A percentile compares a stretch with the other conserved stretches of the same genome.
These are phyloP conservation scores for Melinaea menophilus DNA, from an alignment of 2,888 invertebrate genomes.

Conservation along the genomic window DNA sequence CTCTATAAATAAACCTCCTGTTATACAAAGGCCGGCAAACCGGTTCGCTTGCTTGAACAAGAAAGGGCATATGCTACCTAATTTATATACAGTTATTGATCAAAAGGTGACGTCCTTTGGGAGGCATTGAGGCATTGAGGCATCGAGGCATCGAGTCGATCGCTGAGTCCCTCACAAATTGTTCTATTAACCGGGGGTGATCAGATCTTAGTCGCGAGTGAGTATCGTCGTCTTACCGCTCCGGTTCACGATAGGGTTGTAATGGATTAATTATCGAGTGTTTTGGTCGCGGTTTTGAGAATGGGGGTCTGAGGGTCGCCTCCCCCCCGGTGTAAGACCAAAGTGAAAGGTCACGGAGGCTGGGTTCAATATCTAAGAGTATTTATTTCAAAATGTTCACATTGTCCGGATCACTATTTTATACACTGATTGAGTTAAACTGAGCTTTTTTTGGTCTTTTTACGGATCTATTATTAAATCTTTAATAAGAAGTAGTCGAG, in stretches of 20 bases:
- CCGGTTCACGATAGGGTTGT: slow-evolving; percentile 52
- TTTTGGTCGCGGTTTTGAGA: slow-evolving; percentile 37
- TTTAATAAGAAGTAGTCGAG: slow-evolving; percentile 5
- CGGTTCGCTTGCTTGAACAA: slow-evolving; percentile 64
- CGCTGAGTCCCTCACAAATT: slow-evolving; percentile 61
- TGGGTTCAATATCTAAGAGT: slow-evolving; percentile 19
- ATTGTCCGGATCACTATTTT: not conserved
- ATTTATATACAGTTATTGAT: slow-evolving; percentile 78
- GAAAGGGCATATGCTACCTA: slow-evolving; percentile 74
- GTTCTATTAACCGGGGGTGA: slow-evolving; percentile 67
- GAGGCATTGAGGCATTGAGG: slow-evolving; percentile 60
- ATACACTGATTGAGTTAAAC: not conserved
- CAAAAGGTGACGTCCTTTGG: slow-evolving; percentile 75
- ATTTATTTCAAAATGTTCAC: slow-evolving; percentile 7
- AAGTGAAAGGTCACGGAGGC: slow-evolving; percentile 23
- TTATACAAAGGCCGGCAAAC: slow-evolving; percentile 61
- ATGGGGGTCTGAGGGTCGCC: slow-evolving; percentile 20
- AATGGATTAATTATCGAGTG: slow-evolving; percentile 49
- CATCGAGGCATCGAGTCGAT: slow-evolving; percentile 63
- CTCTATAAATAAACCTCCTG: slow-evolving; percentile 43
- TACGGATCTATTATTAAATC: slow-evolving; percentile 1
- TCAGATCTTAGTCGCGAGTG: slow-evolving; percentile 64
- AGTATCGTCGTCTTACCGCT: slow-evolving; percentile 44
- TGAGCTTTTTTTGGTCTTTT: slow-evolving; percentile 5
- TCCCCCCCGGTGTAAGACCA: slow-evolving; percentile 26